Evolutionary conservation across 2,888 invertebrate species (phyloP), one percentile per base, ranked within the genome.

Genomic region (Dicyrtoma fusca): DNA sequence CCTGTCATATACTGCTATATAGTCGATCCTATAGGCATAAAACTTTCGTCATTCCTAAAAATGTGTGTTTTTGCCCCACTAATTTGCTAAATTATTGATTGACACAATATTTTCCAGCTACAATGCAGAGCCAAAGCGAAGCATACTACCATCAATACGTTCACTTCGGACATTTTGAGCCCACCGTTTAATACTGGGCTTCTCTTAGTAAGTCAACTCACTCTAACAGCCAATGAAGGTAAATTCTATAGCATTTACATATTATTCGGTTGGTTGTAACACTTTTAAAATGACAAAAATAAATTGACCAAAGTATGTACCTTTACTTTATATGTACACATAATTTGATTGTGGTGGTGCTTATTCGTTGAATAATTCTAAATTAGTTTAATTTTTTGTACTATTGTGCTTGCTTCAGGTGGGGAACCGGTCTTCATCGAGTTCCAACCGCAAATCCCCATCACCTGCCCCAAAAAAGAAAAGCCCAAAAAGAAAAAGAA

Each of bases 51-150:
- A n/a, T n/a, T n/a, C n/a, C n/a, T n/a, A n/a, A n/a, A n/a, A n/a
- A n/a, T n/a, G n/a, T n/a, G n/a, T n/a, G n/a, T n/a, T n/a, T n/a
- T n/a, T n/a, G n/a, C n/a, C n/a, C n/a, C n/a, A n/a, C n/a, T n/a
- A n/a, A n/a, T n/a, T n/a, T n/a, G n/a, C n/a, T n/a, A n/a, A n/a
- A n/a, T n/a, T n/a, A n/a, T n/a, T n/a, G n/a, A n/a, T n/a, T n/a
- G n/a, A n/a, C n/a, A n/a, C n/a, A n/a, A n/a, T n/a, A n/a, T n/a
- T n/a, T n/a, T n/a, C n/a, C n/a, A 81, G 81, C 65, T 81, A 47
- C 81, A 81, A 77, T 81, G 81, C 65, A 73, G 80, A 71, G 81
- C 81, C 45, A 75, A 80, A 71, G 81, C 80, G n/a, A 77, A 79
- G 51, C 81, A 81, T 69, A 77, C 75, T n/a, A 76, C 76, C 3